These are phyloP conservation scores for Acrocephalus scirpaceus DNA, from an alignment of 2,797 vertebrate species.

Conservation along the genomic window DNA sequence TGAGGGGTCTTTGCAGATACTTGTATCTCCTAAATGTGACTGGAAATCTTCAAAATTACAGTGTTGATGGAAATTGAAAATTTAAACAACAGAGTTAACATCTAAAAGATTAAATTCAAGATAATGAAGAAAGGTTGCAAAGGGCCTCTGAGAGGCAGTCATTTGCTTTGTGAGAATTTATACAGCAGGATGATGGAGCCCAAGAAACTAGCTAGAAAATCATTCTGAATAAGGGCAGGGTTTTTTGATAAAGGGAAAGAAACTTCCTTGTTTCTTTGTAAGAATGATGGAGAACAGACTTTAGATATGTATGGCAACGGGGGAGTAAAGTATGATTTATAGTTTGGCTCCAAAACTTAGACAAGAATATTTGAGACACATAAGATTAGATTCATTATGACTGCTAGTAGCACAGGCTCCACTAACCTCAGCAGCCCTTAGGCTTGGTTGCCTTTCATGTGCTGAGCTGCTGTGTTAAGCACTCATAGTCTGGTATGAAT, in stretches of 20 bases:
- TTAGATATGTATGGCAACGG: not conserved
- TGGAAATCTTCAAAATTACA: not conserved
- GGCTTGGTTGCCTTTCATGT: not conserved
- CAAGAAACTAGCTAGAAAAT: not conserved
- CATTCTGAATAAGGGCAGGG: not conserved
- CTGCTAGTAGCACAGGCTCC: not conserved
- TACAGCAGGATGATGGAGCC: not conserved
- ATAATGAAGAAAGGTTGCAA: not conserved
- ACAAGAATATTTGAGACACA: not conserved
- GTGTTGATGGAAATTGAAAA: not conserved
- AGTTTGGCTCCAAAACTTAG: not conserved
- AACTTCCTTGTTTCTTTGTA: not conserved
- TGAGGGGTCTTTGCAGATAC: not conserved
- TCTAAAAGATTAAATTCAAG: not conserved
- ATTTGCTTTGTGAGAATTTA: not conserved
- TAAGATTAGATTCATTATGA: not conserved
- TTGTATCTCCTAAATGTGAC: not conserved
- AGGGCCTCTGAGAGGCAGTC: not conserved
- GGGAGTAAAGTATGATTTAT: not conserved
- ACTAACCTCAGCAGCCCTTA: not conserved
- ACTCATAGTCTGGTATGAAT: not conserved
- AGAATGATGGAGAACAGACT: not conserved
- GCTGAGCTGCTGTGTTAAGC: not conserved
- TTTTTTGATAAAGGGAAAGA: not conserved
- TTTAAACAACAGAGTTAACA: not conserved